Percentiles rank a stretch among this genome's conserved stretches.
These are phyloP conservation scores for Mixornis gularis DNA, from an alignment of 2,113 vertebrate species.

Conservation along the genomic window DNA sequence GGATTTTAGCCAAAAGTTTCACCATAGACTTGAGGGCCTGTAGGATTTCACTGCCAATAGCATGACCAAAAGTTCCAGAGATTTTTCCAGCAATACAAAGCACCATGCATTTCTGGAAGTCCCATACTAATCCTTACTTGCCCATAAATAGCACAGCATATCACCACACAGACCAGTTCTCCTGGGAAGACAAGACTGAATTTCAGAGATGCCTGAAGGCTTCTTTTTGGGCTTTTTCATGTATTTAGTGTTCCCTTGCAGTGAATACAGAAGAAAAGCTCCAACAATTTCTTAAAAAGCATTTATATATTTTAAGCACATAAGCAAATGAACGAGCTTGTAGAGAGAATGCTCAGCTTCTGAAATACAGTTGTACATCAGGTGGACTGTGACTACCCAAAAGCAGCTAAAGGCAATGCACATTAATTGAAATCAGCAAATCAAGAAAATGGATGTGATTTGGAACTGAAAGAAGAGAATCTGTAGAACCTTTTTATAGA, in stretches of 20 bases:
- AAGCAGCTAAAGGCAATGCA: neutral
- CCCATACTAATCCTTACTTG: neutral
- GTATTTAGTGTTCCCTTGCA: neutral
- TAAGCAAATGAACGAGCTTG: neutral
- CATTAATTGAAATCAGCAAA: neutral
- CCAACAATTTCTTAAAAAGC: neutral
- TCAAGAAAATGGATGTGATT: neutral
- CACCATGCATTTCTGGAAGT: neutral
- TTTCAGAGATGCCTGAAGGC: neutral
- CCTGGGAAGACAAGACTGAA: neutral
- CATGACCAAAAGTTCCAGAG: neutral
- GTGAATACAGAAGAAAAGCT: neutral
- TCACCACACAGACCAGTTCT: neutral
- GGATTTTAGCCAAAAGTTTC: neutral
- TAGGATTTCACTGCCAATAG: neutral
- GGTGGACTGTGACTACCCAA: accelerated
- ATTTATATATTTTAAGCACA: accelerated
- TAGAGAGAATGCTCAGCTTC: neutral
- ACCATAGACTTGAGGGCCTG: neutral
- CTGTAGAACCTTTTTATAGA: neutral
- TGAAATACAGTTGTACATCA: neutral
- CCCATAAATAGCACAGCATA: neutral
- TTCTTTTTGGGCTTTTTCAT: neutral
- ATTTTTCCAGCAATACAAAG: neutral
- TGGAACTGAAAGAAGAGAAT: neutral